Evolutionary conservation across 35 echinoderm and acorn worm species (phyloP).

Genomic region (Ophioderma brevispina): DNA sequence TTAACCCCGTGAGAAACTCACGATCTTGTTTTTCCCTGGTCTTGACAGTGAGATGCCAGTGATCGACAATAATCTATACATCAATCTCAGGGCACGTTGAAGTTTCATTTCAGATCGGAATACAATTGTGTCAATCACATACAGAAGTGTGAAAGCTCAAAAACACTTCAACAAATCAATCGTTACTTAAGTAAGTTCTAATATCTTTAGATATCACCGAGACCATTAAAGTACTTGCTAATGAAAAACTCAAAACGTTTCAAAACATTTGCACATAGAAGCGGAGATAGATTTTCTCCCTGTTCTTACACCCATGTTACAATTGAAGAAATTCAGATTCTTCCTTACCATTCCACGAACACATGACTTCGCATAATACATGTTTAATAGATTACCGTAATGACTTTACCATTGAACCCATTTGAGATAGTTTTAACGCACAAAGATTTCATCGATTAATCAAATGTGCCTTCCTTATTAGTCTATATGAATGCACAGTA

Average conservation of each 20-base stretch:
- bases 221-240: constrained; percentile 31
- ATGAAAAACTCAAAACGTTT: constrained; percentile 65
- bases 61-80: constrained; percentile 15
- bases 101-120: background rate
- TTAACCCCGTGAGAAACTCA: background rate
- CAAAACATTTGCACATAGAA: constrained; percentile 54
- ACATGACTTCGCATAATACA: constrained; percentile 65
- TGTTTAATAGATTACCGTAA: constrained; percentile 59
- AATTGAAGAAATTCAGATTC: constrained; percentile 47
- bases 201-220: background rate
- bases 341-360: constrained; percentile 21
- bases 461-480: constrained; percentile 69
- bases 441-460: constrained; percentile 41
- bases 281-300: constrained; percentile 57
- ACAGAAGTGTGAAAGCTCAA: constrained; percentile 33
- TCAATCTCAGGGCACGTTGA: constrained; percentile 12
- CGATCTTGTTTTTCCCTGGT: background rate
- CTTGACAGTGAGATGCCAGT: constrained; percentile 39
- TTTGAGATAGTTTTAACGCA: constrained; percentile 48
- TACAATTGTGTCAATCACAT: constrained; percentile 29
- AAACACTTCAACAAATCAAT: constrained; percentile 47
- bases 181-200: constrained; percentile 14
- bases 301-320: constrained; percentile 72
- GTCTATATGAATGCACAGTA: constrained; percentile 71
- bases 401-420: constrained; percentile 62